Percentiles rank a stretch among this genome's conserved stretches.
These are phyloP conservation scores for Bombus polaris DNA, from an alignment of 1,140 invertebrate species.

Conservation along the genomic window DNA sequence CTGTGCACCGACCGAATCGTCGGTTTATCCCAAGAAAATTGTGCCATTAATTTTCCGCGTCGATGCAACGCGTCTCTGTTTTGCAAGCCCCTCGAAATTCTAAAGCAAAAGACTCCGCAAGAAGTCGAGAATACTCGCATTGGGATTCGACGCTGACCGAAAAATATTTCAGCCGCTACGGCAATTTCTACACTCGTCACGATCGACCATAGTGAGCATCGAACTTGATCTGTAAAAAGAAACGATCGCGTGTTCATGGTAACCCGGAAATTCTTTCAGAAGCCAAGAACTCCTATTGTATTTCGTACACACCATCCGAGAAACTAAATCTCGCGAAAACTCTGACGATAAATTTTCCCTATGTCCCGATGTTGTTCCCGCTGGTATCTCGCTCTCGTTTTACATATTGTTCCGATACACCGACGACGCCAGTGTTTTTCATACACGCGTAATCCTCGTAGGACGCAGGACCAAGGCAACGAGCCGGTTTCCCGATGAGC, in stretches of 20 bases:
- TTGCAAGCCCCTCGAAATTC: not conserved
- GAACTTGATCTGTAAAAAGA: not conserved
- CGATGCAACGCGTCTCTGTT: not conserved
- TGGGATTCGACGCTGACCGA: not conserved
- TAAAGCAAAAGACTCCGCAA: not conserved
- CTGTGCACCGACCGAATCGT: not conserved
- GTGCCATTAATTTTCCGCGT: constrained; percentile 30
- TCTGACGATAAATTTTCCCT: constrained; percentile 61
- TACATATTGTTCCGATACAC: constrained; percentile 72
- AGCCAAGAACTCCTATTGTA: not conserved
- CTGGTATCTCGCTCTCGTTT: constrained; percentile 58
- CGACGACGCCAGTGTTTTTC: not conserved
- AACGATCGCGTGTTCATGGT: not conserved
- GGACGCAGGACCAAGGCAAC: constrained; percentile 1
- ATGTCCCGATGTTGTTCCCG: constrained; percentile 31
- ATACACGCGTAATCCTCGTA: constrained; percentile 16
- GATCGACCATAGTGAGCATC: not conserved
- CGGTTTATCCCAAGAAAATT: not conserved
- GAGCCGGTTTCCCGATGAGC: constrained; percentile 38
- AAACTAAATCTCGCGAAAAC: constrained; percentile 13
- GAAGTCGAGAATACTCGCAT: not conserved
- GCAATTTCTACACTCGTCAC: not conserved
- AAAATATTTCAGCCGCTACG: no score
- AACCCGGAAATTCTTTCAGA: not conserved
- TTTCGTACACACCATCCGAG: not conserved